Conservation (phyloP, 2,113 vertebrate species). For the Mormoops blainvillei region DNA sequence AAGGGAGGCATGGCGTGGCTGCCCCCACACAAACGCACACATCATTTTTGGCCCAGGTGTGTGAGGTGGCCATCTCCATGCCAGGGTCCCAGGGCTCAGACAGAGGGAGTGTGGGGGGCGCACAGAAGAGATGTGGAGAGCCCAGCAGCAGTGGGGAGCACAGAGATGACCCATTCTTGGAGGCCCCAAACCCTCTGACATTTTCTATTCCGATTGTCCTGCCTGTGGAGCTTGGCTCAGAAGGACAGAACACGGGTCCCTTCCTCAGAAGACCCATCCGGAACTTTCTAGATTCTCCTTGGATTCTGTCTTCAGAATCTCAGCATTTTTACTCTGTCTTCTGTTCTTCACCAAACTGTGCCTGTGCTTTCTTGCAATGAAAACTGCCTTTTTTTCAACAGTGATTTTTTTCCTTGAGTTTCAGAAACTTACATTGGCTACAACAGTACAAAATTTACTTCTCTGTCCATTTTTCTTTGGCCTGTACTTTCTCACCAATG, state of each 20-base stretch:
- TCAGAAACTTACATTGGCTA: not conserved
- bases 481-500: not conserved
- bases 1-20: fast-evolving
- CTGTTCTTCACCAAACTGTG: not conserved
- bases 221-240: not conserved
- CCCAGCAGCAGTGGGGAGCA: too few relatives aligned
- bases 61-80: fast-evolving
- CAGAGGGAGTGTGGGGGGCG: fast-evolving
- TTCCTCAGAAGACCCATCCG: not conserved
- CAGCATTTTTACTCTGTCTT: not conserved
- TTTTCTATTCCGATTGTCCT: not conserved
- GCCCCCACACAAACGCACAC: fast-evolving
- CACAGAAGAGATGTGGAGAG: fast-evolving
- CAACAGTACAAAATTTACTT: not conserved
- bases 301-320: not conserved
- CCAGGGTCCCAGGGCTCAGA: too few relatives aligned
- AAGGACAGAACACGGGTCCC: not conserved
- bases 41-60: fast-evolving
- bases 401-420: not conserved
- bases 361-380: not conserved
- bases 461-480: not conserved
- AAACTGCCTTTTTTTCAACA: not conserved
- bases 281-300: not conserved
- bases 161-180: fast-evolving
- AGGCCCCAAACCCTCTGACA: not conserved